Conservation (phyloP, 1,140 invertebrate species). For the Brachionus rotundiformis region DNA sequence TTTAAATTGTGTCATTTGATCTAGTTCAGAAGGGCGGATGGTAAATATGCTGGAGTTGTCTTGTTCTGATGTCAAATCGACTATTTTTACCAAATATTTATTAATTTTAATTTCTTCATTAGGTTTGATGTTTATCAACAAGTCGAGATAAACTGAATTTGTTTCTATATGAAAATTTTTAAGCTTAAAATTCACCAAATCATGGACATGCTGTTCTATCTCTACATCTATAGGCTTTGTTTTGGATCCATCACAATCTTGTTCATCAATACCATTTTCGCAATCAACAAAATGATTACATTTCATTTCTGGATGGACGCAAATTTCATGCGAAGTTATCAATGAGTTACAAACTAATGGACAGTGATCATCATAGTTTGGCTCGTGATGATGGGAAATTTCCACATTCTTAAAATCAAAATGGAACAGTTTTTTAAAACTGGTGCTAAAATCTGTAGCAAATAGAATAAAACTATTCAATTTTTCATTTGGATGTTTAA, state of each 20-base stretch:
- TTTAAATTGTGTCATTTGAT: not conserved
- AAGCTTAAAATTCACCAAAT: not conserved
- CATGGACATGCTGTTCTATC: not conserved
- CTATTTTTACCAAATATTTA: not conserved
- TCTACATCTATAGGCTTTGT: not conserved
- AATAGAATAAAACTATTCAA: not conserved
- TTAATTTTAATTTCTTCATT: not conserved
- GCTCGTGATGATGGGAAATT: not conserved
- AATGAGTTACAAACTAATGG: not conserved
- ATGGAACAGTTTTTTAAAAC: not conserved
- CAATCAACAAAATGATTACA: not conserved
- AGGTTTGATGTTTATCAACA: not conserved
- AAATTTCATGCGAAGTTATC: not conserved
- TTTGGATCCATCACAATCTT: not conserved
- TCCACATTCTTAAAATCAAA: not conserved
- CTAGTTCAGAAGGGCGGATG: not conserved
- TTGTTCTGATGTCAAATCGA: not conserved
- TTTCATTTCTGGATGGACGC: not conserved
- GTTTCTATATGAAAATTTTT: not conserved
- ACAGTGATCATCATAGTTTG: not conserved
- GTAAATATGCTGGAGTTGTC: not conserved
- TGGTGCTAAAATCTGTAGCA: not conserved
- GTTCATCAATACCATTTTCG: not conserved
- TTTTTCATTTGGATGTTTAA: constrained; percentile 20
- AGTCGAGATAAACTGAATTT: not conserved